Evolutionary conservation across 2,797 vertebrate species (phyloP), one percentile per base, ranked within the genome.

Genomic region (Coilia nasus): DNA sequence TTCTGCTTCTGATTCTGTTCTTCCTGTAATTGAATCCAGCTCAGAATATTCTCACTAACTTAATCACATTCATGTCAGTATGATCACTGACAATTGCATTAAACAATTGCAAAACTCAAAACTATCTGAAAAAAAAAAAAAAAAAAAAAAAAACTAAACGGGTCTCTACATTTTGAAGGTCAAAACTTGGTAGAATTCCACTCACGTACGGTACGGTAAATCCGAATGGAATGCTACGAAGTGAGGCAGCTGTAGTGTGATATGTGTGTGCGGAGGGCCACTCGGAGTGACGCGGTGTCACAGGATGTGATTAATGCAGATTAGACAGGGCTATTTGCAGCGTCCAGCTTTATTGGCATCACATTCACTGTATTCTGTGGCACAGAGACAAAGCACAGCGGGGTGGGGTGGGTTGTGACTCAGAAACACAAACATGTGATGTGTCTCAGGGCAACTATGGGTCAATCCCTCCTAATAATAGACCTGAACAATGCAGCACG

Each of bases 301-400:
- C 87, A 87, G 87, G 85, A 90, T 90, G 90, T 89, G 90, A 93
- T 92, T 90, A 90, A 86, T 57, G 87, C 85, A 86, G 89, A 86
- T 92, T 90, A 93, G 89, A 88, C 71, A 82, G 23, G 86, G 87
- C 89, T 91, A 91, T 93, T 95, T 91, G 87, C 84, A 93, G 89
- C 86, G 78, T 82, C 90, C 14, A 87, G 59, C 87, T 94, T 93
- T 94, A 92, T 90, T 93, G 85, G 54, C 67, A 54, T 88, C 83
- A 75, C 19, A 88, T 88, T 89, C 85, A 89, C 17, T 86, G 84
- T 83, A 86, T 82, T 47, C 71, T 78, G 71, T 9, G 56, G 21
- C 25, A 81, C 21, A 82, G 86, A 71, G 62, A 86, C 80, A 54
- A 54, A 54, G 50, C 75, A 15, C 57, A 86, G 50, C 31, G 50